Conservation (phyloP, 64 coral and sea anemone species). For the Anthopleura sola region DNA sequence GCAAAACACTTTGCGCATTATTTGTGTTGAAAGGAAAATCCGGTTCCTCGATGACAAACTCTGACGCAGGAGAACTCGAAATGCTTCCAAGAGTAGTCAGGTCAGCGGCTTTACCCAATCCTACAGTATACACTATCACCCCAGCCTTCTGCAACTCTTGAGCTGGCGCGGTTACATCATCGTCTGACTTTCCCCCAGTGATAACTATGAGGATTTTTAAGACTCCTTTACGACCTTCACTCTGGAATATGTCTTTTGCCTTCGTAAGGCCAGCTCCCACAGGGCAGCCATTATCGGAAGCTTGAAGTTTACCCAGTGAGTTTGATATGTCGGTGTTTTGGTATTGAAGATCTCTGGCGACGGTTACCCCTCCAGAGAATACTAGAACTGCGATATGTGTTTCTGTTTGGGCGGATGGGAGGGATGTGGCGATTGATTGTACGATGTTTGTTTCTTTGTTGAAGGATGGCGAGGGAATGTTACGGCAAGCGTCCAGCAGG, state of each 20-base stretch:
- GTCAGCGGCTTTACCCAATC: background rate
- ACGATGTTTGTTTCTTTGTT: conserved; percentile 9
- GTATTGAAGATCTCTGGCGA: background rate
- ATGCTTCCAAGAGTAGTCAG: background rate
- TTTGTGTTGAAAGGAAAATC: conserved; percentile 15
- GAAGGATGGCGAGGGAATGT: background rate
- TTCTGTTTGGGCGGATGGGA: background rate
- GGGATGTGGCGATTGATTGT: background rate
- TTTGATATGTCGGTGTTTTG: background rate
- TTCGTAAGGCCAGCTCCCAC: conserved; percentile 7
- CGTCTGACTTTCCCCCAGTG: conserved; percentile 31
- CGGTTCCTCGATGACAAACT: conserved; percentile 30
- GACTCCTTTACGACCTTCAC: conserved; percentile 16
- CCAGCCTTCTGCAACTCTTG: conserved; percentile 7
- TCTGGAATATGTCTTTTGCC: conserved; percentile 3
- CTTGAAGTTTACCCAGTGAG: background rate
- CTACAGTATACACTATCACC: conserved; percentile 25
- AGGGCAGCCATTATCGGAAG: background rate
- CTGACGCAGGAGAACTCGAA: conserved; percentile 15
- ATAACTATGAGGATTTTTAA: conserved; percentile 4
- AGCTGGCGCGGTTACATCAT: conserved; percentile 26
- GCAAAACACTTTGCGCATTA: background rate
- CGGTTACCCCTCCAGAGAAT: conserved; percentile 13
- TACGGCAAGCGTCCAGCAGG: conserved; percentile 20
- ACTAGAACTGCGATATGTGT: conserved; percentile 9